A percentile compares a stretch with the other conserved stretches of the same genome.
These are phyloP conservation scores for Xenops minutus DNA, from an alignment of 2,797 vertebrate genomes.

Conservation along the genomic window DNA sequence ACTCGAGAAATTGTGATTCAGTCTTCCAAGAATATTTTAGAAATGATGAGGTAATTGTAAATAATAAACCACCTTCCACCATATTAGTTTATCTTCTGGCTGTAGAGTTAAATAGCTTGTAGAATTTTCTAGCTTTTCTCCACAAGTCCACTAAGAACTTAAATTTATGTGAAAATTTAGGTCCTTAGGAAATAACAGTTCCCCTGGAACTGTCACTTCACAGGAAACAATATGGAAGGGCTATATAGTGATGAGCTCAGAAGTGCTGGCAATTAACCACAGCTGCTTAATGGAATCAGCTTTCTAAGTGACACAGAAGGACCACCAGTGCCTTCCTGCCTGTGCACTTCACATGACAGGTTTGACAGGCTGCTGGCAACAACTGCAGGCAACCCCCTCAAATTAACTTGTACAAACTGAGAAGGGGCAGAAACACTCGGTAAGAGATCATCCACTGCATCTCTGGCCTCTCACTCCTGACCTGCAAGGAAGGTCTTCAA, in stretches of 20 bases:
- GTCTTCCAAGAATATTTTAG: not conserved
- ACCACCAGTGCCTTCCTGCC: not conserved
- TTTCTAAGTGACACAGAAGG: not conserved
- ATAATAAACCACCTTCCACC: not conserved
- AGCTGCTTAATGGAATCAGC: not conserved
- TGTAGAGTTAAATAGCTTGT: not conserved
- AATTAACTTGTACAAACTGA: not conserved
- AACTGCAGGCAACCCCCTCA: not conserved
- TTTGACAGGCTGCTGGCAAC: not conserved
- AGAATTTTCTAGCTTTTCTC: not conserved
- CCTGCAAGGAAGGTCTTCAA: not conserved
- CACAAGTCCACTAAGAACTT: not conserved
- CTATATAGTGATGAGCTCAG: not conserved
- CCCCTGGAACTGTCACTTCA: not conserved
- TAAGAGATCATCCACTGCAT: not conserved
- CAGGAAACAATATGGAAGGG: not conserved
- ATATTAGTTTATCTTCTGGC: not conserved
- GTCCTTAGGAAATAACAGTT: not conserved
- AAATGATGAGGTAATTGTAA: not conserved
- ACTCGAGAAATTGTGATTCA: not conserved
- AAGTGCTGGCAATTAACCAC: not conserved
- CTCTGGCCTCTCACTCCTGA: not conserved
- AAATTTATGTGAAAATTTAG: not conserved
- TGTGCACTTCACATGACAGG: not conserved
- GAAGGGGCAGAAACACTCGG: not conserved